Base-by-base conservation (phyloP, 2,797 vertebrate species). In the Ictinia mississippiensis region DNA sequence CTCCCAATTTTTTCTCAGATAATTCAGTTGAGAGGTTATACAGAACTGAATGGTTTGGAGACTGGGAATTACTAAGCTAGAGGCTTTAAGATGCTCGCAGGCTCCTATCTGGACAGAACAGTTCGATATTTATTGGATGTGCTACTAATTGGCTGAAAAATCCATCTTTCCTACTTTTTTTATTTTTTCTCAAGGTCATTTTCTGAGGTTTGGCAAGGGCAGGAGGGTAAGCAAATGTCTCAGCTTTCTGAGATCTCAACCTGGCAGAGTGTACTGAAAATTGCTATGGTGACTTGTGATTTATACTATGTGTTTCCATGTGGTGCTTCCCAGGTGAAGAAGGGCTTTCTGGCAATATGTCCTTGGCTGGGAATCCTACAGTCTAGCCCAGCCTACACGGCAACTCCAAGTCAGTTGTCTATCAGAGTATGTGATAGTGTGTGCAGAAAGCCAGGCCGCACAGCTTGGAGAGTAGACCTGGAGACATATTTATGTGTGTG, bases 121-220 rank as follows among this genome's bases (percentile, higher is more conserved):
- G 85, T 53, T 97, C 87, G 2, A 96, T 88, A 96, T 90, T 96
- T 98, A 96, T 94, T 97, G 96, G 96, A 97, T 82, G 66, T 96
- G 89, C 87, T 83, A 70, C 90, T 96, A 92, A 94, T 95, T 96
- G 95, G 83, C 93, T 97, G 71, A 92, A 94, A 94, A 96, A 97
- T 96, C 95, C 40, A 83, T 95, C 67, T 89, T 95, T 70, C 72
- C 58, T 91, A 50, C 63, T 85, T 91, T 16, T 56, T 49, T n/a
- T 25, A 1, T 53, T 85, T 91, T 85, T 87, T 58, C 56, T 81
- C 65, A 84, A 95, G 94, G 96, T 95, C 61, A 3, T 95, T 73
- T 83, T 58, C 72, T 78, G 83, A 83, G 50, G 59, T 86, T 89
- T 93, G 66, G 52, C 85, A 96, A 96, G 89, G 94, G 79, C 78